phyloP scores from a whole-genome alignment of 2,797 vertebrate genomes.

The Epinephelus awoara region DNA sequence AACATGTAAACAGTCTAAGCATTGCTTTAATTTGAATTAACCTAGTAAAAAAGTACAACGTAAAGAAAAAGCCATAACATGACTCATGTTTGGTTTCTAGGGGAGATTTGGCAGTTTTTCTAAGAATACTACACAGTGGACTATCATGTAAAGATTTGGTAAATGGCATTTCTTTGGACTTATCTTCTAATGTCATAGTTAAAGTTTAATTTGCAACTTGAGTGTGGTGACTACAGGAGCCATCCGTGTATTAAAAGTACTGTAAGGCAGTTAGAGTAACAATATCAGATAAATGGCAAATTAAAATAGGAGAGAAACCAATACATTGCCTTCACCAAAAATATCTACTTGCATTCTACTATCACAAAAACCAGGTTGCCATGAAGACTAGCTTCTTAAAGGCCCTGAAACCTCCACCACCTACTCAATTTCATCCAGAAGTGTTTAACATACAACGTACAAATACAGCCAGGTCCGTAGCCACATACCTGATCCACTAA shows the following conservation, averaged over 20 bases:
- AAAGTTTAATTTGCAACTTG: slow-evolving; percentile 12
- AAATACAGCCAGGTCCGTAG: background rate
- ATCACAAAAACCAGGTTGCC: slow-evolving; percentile 1
- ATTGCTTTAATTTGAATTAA: slow-evolving; percentile 19
- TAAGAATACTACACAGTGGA: background rate
- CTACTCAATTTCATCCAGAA: background rate
- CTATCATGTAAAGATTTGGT: slow-evolving; percentile 19
- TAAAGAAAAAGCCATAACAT: slow-evolving; percentile 25
- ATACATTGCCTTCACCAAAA: background rate
- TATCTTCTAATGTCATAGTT: background rate
- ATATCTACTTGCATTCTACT: background rate
- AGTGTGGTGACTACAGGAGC: background rate
- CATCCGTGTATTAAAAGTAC: background rate
- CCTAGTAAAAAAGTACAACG: slow-evolving; percentile 1
- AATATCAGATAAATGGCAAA: background rate
- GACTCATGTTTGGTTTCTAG: slow-evolving; percentile 13
- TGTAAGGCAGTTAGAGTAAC: background rate
- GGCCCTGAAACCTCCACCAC: slow-evolving; percentile 2
- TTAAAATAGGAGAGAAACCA: background rate
- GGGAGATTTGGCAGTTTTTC: slow-evolving; percentile 12
- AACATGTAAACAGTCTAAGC: slow-evolving; percentile 50
- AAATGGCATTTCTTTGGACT: slow-evolving; percentile 30
- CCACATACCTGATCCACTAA: background rate
- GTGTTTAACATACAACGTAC: background rate
- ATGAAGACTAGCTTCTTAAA: slow-evolving; percentile 20